A percentile compares a stretch with the other conserved stretches of the same genome.
Conservation (phyloP, 2,113 vertebrate species). For the Microcebus ravelobensis region DNA sequence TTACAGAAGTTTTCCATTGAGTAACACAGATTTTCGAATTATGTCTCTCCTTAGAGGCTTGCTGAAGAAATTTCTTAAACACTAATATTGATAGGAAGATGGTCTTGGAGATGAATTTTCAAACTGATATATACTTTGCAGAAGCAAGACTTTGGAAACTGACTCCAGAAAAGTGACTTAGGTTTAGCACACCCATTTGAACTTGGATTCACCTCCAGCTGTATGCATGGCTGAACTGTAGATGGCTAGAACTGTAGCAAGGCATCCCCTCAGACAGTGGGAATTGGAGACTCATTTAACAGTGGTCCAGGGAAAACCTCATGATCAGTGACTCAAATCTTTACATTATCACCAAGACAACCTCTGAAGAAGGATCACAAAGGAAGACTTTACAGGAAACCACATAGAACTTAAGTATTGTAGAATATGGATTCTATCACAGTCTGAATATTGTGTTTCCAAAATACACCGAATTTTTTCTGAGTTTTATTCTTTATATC, state of each 20-base stretch:
- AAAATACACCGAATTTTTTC: background rate
- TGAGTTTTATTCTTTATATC: background rate
- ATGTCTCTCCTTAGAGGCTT: background rate
- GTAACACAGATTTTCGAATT: slow-evolving; percentile 38
- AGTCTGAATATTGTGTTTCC: background rate
- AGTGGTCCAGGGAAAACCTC: background rate
- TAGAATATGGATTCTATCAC: background rate
- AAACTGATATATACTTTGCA: background rate
- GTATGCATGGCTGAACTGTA: background rate
- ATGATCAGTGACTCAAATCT: background rate
- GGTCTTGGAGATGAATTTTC: background rate
- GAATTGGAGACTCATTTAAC: background rate
- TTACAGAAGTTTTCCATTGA: background rate
- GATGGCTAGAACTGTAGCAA: background rate
- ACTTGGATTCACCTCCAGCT: background rate
- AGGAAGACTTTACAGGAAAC: background rate
- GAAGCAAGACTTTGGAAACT: background rate
- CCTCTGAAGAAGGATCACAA: background rate
- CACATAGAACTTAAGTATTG: background rate
- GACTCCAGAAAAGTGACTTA: background rate
- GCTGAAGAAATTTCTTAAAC: slow-evolving; percentile 8
- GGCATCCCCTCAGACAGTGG: background rate
- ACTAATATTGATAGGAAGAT: background rate
- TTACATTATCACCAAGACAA: slow-evolving; percentile 15
- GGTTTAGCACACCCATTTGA: background rate